These are phyloP conservation scores for Cottoperca gobio DNA, from an alignment of 2,797 vertebrate species.

Conservation along the genomic window DNA sequence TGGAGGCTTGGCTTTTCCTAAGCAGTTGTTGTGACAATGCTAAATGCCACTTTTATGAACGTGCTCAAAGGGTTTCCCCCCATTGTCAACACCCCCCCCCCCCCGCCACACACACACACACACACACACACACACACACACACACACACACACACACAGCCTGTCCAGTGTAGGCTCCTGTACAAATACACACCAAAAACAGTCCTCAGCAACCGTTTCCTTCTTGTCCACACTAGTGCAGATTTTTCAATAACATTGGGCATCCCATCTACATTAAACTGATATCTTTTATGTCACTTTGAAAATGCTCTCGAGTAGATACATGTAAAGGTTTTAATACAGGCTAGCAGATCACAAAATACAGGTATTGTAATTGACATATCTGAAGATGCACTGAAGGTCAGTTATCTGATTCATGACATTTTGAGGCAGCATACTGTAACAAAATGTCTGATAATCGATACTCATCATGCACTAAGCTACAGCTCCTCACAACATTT, in stretches of 20 bases:
- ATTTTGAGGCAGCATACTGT: neutral
- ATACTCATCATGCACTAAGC: neutral
- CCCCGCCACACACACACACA: slow-evolving; percentile 33
- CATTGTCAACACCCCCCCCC: slow-evolving; percentile 55
- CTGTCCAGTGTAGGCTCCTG: slow-evolving; percentile 46
- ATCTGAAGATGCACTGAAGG: no score
- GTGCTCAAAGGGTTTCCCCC: slow-evolving; percentile 76
- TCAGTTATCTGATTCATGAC: neutral
- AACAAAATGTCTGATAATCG: neutral
- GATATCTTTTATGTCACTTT: neutral
- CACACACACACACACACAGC: slow-evolving; percentile 50
- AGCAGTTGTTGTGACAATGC: slow-evolving; percentile 86
- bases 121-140: slow-evolving; percentile 29
- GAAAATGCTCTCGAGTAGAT: neutral
- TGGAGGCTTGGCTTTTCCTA: slow-evolving; percentile 80
- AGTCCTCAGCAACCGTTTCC: slow-evolving; percentile 60
- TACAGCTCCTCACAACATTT: neutral
- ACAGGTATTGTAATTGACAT: neutral
- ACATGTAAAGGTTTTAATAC: neutral
- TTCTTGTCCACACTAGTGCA: slow-evolving; percentile 19
- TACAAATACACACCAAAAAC: slow-evolving; percentile 59
- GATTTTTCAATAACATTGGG: neutral
- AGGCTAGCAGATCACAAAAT: neutral
- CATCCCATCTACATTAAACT: no score
- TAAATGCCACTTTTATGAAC: slow-evolving; percentile 85